phyloP scores from a whole-genome alignment of 2,113 vertebrate genomes.

The Zapus hudsonius region DNA sequence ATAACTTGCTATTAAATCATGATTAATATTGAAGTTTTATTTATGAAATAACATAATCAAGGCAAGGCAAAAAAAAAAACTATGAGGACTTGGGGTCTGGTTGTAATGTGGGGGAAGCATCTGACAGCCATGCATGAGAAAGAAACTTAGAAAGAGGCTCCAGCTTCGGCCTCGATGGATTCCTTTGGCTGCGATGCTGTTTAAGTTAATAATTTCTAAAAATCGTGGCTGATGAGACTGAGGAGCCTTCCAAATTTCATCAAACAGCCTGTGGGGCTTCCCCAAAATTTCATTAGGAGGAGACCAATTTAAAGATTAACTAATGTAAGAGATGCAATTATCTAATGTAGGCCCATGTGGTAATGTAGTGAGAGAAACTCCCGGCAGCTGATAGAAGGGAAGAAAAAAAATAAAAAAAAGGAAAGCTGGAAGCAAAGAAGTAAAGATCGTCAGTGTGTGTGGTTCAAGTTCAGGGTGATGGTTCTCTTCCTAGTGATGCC shows the following conservation, averaged over 20 bases:
- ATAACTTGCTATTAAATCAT: not conserved
- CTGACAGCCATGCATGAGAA: fast-evolving
- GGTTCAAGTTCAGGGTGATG: not conserved
- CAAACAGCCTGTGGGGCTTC: conserved; percentile 68
- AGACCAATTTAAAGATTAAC: conserved; percentile 74
- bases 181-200: conserved; percentile 27
- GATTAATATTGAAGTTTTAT: conserved; percentile 1
- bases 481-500: not conserved
- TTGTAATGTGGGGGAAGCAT: fast-evolving
- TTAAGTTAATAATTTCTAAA: conserved; percentile 63
- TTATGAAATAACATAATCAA: not conserved
- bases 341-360: conserved; percentile 37
- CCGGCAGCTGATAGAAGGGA: not conserved
- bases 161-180: not conserved
- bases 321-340: conserved; percentile 59
- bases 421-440: no score
- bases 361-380: not conserved
- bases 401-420: not conserved
- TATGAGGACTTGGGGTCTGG: fast-evolving
- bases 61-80: not conserved
- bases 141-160: not conserved
- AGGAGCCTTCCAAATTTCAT: conserved; percentile 68
- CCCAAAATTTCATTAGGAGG: conserved; percentile 72
- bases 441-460: not conserved
- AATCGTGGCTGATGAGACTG: conserved; percentile 58